Conservation (phyloP, 2,113 vertebrate genomes). For the Tapirus terrestris region DNA sequence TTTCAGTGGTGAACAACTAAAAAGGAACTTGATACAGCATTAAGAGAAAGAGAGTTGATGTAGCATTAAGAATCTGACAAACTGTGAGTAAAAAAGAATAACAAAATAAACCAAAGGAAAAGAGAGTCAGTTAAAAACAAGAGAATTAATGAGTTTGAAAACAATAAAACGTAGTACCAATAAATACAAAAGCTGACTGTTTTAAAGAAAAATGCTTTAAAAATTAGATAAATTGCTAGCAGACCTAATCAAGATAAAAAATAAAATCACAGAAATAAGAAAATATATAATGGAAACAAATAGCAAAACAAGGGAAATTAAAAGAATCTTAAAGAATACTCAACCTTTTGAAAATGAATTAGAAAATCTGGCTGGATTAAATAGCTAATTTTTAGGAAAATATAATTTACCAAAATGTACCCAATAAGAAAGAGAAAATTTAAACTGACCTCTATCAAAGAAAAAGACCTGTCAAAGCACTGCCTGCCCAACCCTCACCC, state of each 20-base stretch:
- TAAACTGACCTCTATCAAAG: background rate
- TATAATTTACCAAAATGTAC: background rate
- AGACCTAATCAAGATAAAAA: background rate
- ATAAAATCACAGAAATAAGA: background rate
- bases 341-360: conserved; percentile 12
- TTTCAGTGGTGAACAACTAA: background rate
- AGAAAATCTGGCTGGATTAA: background rate
- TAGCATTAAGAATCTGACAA: background rate
- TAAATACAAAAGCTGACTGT: background rate
- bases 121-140: background rate
- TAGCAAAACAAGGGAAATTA: background rate
- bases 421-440: background rate
- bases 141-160: background rate
- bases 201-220: background rate
- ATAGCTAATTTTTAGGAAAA: background rate
- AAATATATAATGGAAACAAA: conserved; percentile 7
- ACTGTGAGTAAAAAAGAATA: background rate
- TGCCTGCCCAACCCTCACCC: too few species aligned
- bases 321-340: conserved; percentile 9
- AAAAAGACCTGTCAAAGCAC: background rate
- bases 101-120: background rate
- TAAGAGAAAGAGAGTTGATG: background rate
- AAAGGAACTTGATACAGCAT: background rate
- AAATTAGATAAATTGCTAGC: background rate
- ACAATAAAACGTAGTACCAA: background rate